phyloP scores from a whole-genome alignment of 2,888 invertebrate species.

The Torymus tubicola region DNA sequence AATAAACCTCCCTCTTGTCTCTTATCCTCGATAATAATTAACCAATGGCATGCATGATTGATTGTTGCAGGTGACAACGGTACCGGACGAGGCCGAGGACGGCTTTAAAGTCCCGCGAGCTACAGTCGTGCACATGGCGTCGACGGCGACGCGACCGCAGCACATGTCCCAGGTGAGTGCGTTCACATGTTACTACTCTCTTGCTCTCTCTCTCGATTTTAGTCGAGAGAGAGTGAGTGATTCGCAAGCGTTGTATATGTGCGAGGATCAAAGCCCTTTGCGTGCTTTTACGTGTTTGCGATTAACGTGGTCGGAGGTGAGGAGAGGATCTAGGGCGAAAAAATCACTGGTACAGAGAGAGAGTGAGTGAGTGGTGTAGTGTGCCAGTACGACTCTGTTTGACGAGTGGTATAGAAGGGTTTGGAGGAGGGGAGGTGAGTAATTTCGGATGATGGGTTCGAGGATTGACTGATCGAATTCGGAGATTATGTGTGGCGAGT shows the following conservation, averaged over 20 bases:
- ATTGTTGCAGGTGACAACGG: conserved; percentile 72
- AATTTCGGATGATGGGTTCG: too few species aligned
- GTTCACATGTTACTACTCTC: conserved; percentile 6
- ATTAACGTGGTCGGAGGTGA: background rate
- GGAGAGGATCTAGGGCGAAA: background rate
- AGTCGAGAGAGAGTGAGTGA: too few species aligned
- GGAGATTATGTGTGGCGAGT: background rate
- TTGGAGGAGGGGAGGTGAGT: background rate
- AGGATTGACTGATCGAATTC: background rate
- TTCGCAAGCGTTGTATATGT: too few species aligned
- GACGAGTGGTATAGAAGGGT: background rate
- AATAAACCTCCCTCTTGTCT: too few species aligned
- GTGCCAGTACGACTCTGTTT: background rate
- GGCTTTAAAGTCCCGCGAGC: conserved; percentile 74
- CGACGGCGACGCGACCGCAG: conserved; percentile 73
- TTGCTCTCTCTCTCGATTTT: background rate
- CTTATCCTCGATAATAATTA: conserved; percentile 1
- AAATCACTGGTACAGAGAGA: too few species aligned
- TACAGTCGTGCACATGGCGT: conserved; percentile 75
- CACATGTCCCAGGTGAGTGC: conserved; percentile 74
- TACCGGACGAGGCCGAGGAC: conserved; percentile 73
- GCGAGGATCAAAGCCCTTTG: conserved; percentile 8
- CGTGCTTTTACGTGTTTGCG: conserved; percentile 8
- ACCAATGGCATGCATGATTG: conserved; percentile 38
- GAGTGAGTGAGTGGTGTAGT: too few species aligned